These are phyloP conservation scores for Tonatia bakeri DNA, from an alignment of 2,113 vertebrate species.

Conservation along the genomic window DNA sequence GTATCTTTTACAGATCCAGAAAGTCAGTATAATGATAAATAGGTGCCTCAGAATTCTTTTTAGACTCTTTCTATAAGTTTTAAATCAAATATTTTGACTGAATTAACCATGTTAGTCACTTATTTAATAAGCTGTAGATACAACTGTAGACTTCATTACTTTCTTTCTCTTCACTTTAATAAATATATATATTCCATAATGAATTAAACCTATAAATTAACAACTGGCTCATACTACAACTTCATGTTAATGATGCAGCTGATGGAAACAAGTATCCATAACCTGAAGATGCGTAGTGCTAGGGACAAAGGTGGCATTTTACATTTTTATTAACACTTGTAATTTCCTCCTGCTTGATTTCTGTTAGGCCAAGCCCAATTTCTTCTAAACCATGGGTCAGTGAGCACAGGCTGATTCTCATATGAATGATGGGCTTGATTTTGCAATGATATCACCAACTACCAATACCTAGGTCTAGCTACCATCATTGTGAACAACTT, in stretches of 20 bases:
- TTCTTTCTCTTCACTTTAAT: constrained; percentile 12
- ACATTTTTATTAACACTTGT: constrained; percentile 76
- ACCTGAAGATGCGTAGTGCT: constrained; percentile 55
- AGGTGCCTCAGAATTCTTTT: not conserved
- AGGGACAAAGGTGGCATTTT: constrained; percentile 73
- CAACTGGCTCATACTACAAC: constrained; percentile 3
- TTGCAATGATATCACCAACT: constrained; percentile 15
- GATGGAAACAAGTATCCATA: constrained; percentile 67
- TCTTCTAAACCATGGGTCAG: constrained; percentile 74
- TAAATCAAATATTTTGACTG: constrained; percentile 34
- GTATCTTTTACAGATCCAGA: not conserved
- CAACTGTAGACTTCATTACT: constrained; percentile 8
- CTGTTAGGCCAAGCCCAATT: constrained; percentile 72
- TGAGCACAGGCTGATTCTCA: constrained; percentile 66
- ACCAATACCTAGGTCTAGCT: constrained; percentile 33
- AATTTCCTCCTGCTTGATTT: constrained; percentile 74
- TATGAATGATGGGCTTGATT: constrained; percentile 60
- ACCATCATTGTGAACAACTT: constrained; percentile 27
- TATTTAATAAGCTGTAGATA: constrained; percentile 34
- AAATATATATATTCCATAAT: constrained; percentile 13
- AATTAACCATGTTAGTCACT: constrained; percentile 9
- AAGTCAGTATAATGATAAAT: constrained; percentile 28
- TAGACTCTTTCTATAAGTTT: not conserved
- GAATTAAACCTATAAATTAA: constrained; percentile 49
- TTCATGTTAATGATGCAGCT: constrained; percentile 63